Evolutionary conservation across 2,888 invertebrate species (phyloP).

Genomic region (Chrysolina americana): DNA sequence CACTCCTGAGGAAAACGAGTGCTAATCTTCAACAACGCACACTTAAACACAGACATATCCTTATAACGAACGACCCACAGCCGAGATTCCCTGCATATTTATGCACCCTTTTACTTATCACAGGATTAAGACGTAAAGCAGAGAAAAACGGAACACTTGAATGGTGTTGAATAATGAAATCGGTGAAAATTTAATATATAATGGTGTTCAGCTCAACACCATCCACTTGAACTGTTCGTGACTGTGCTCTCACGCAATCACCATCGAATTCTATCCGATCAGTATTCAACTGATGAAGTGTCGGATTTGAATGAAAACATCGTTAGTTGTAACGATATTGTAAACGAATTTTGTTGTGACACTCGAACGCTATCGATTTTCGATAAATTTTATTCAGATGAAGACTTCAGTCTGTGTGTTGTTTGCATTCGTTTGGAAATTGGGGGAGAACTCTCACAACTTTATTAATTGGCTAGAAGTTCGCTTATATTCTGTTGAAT

Average conservation of each 20-base stretch:
- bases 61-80: background rate
- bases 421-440: too few relatives aligned
- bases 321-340: background rate
- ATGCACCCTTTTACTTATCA: conserved; percentile 2
- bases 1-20: too few relatives aligned
- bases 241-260: background rate
- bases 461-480: too few relatives aligned
- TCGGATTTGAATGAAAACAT: background rate
- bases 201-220: background rate
- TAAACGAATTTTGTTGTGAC: too few relatives aligned
- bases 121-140: background rate
- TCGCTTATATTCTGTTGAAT: too few relatives aligned
- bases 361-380: too few relatives aligned
- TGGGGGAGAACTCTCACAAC: too few relatives aligned
- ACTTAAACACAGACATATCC: background rate
- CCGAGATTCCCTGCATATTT: background rate
- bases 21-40: too few relatives aligned
- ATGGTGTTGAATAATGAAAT: background rate
- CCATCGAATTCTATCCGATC: background rate
- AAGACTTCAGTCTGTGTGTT: too few relatives aligned
- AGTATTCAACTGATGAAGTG: background rate
- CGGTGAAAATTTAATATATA: background rate
- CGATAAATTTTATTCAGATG: too few relatives aligned
- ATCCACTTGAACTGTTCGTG: background rate
- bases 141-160: background rate